Percentiles rank a stretch among this genome's conserved stretches.
phyloP scores from a whole-genome alignment of 2,797 vertebrate species.

The Epinephelus malabaricus region DNA sequence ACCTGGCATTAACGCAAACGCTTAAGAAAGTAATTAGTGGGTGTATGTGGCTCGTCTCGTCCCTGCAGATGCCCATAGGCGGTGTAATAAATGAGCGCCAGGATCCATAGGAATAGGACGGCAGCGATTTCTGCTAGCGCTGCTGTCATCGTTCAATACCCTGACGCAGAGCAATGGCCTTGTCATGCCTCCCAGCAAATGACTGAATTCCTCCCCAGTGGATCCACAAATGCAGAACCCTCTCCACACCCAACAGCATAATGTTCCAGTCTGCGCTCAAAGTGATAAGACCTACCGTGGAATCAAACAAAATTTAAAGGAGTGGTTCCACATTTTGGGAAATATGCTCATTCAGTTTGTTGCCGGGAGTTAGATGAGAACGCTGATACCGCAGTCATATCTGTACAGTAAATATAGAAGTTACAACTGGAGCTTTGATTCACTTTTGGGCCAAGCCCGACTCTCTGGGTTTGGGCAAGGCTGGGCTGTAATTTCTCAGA shows the following conservation, averaged over 20 bases:
- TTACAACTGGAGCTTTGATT: background rate
- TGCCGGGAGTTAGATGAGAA: background rate
- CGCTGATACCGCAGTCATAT: background rate
- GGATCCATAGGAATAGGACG: conserved; percentile 77
- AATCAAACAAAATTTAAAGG: conserved; percentile 7
- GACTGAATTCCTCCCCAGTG: conserved; percentile 63
- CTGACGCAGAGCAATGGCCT: conserved; percentile 76
- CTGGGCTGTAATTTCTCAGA: too few relatives aligned
- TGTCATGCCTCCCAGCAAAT: conserved; percentile 72
- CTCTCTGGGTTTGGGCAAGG: too few relatives aligned
- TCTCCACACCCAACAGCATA: conserved; percentile 19
- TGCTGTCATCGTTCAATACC: conserved; percentile 77
- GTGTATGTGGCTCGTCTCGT: conserved; percentile 72
- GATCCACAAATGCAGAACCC: conserved; percentile 59
- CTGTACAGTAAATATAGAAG: conserved; percentile 1
- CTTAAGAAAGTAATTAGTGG: conserved; percentile 86
- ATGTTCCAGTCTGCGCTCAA: conserved; percentile 35
- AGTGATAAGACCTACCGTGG: conserved; percentile 20
- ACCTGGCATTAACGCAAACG: conserved; percentile 83
- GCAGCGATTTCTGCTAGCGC: conserved; percentile 67
- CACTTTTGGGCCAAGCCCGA: too few relatives aligned
- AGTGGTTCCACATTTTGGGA: background rate
- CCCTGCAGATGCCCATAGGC: conserved; percentile 78
- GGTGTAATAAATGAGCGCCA: conserved; percentile 75
- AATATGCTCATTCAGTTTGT: background rate